A percentile compares a stretch with the other conserved stretches of the same genome.
phyloP scores from a whole-genome alignment of 1,140 invertebrate genomes.

The Adelges cooleyi region DNA sequence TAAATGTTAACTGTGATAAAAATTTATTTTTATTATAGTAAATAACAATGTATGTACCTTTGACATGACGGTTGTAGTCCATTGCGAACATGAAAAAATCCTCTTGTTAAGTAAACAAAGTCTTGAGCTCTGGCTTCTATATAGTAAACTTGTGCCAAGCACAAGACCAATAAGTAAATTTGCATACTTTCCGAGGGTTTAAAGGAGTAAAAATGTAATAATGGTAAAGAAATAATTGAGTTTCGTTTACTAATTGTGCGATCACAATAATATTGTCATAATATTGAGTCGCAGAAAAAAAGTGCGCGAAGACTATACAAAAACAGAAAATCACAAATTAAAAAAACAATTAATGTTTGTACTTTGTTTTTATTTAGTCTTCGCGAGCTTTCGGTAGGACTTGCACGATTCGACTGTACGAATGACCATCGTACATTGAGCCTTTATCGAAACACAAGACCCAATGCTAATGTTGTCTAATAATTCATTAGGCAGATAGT shows the following conservation, averaged over 20 bases:
- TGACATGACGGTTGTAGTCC: slow-evolving; percentile 5
- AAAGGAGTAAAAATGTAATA: neutral
- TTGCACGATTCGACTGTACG: slow-evolving; percentile 8
- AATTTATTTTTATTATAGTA: too few relatives aligned
- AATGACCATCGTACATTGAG: slow-evolving; percentile 1
- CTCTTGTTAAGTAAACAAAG: slow-evolving; percentile 5
- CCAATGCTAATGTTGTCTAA: slow-evolving; percentile 21
- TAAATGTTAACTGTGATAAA: too few relatives aligned
- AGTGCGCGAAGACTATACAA: neutral
- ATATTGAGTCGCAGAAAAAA: neutral
- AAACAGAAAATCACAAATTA: neutral
- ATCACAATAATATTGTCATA: neutral
- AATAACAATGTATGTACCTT: too few relatives aligned
- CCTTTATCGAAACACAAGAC: slow-evolving; percentile 20
- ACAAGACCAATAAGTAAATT: neutral
- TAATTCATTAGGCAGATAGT: slow-evolving; percentile 26
- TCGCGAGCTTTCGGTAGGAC: neutral
- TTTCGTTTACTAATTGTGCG: too few relatives aligned
- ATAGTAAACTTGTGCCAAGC: neutral
- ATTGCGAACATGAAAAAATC: neutral
- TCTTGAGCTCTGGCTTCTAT: neutral
- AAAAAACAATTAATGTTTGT: too few relatives aligned
- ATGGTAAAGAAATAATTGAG: too few relatives aligned
- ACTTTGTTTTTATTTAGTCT: neutral
- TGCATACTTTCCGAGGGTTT: neutral